Evolutionary conservation across 2,888 invertebrate genomes (phyloP).

Genomic region (Rhamphomyia laevipes): DNA sequence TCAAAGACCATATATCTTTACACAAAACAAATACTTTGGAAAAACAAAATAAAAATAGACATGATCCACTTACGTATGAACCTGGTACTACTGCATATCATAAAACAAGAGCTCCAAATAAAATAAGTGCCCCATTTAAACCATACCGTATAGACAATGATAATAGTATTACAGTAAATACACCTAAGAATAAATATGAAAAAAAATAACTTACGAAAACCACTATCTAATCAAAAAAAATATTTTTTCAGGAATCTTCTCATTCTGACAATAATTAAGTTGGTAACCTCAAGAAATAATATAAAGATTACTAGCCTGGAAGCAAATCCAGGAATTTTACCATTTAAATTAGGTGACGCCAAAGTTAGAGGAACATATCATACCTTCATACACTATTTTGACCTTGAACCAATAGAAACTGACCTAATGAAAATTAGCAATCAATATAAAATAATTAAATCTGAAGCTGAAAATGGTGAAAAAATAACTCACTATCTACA

Average conservation of each 20-base stretch:
- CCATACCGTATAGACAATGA: conserved; percentile 1
- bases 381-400: background rate
- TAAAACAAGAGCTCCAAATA: conserved; percentile 5
- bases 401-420: background rate
- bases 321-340: too few species aligned
- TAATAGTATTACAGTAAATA: conserved; percentile 2
- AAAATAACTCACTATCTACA: too few species aligned
- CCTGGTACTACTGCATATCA: conserved; percentile 4
- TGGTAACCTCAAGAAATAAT: background rate
- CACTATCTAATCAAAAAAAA: background rate
- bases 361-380: background rate
- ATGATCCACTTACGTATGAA: conserved; percentile 2
- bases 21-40: background rate
- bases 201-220: conserved; percentile 6
- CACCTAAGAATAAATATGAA: background rate
- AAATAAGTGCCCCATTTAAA: conserved; percentile 4
- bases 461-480: background rate
- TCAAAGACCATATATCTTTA: too few species aligned
- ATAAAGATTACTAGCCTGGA: background rate
- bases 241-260: background rate
- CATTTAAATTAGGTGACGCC: background rate
- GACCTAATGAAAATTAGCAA: background rate
- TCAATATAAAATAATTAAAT: background rate
- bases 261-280: too few species aligned
- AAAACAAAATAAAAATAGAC: conserved; percentile 7